Evolutionary conservation across 2,888 invertebrate genomes (phyloP).

Genomic region (Bursaphelenchus okinawaensis): DNA sequence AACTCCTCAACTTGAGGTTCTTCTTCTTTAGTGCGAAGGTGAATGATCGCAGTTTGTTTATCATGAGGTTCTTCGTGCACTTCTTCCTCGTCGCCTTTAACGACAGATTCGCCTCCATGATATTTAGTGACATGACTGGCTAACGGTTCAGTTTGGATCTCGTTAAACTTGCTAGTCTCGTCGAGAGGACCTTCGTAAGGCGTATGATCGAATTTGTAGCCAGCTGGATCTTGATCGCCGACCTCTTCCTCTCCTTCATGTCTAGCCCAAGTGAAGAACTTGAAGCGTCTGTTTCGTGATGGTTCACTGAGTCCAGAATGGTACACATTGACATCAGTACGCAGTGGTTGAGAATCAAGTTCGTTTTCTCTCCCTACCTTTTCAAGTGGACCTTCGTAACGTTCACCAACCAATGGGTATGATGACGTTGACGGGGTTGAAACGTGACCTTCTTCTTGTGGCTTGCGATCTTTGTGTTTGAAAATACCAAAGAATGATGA

Average conservation of each 20-base stretch:
- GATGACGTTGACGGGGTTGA: background rate
- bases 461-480: background rate
- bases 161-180: background rate
- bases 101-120: conserved; percentile 12
- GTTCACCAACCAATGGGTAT: background rate
- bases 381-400: background rate
- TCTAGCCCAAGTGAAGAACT: background rate
- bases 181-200: conserved; percentile 16
- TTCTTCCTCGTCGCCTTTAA: conserved; percentile 1
- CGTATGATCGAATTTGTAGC: background rate
- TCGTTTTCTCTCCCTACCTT: background rate
- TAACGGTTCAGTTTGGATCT: conserved; percentile 12
- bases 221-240: background rate
- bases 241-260: background rate
- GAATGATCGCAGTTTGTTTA: conserved; percentile 13
- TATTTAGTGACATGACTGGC: conserved; percentile 11
- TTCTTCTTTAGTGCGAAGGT: conserved; percentile 17
- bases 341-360: background rate
- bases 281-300: background rate
- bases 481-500: background rate
- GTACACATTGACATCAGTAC: background rate
- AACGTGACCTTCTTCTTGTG: background rate
- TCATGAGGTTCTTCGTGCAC: conserved; percentile 1
- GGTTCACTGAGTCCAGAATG: background rate
- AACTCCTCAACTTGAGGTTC: conserved; percentile 9